Conservation (phyloP, 2,888 invertebrate genomes). For the Dioctria rufipes region DNA sequence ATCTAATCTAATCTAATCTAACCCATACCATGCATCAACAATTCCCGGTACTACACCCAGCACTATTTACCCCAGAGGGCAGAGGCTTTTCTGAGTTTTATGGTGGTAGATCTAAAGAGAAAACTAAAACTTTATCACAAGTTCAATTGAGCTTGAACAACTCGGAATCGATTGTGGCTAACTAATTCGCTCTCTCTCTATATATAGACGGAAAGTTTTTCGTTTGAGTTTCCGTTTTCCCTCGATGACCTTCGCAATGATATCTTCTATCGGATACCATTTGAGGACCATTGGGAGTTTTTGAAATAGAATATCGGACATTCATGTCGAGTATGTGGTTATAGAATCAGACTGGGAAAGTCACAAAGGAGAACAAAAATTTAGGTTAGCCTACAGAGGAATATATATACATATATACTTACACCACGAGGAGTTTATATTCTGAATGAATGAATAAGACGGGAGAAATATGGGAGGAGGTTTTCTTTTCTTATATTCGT, state of each 20-base stretch:
- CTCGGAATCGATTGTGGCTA: conserved; percentile 58
- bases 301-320: conserved; percentile 45
- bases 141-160: conserved; percentile 58
- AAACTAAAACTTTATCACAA: conserved; percentile 58
- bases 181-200: conserved; percentile 54
- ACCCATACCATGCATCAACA: no score
- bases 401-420: neutral
- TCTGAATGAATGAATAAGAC: conserved; percentile 3
- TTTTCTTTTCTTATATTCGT: conserved; percentile 12
- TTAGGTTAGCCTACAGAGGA: conserved; percentile 30
- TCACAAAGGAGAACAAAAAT: conserved; percentile 38
- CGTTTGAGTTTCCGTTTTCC: conserved; percentile 49
- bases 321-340: conserved; percentile 45
- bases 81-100: conserved; percentile 26
- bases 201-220: conserved; percentile 27
- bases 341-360: conserved; percentile 17
- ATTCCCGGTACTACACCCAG: neutral
- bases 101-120: conserved; percentile 42
- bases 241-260: conserved; percentile 49
- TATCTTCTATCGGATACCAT: conserved; percentile 38
- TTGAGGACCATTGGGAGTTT: conserved; percentile 29
- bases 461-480: conserved; percentile 33
- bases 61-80: conserved; percentile 45
- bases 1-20: no score
- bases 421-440: no score